Evolutionary conservation across 2,797 vertebrate species (phyloP).

Genomic region (Schizopygopsis pylzovi): DNA sequence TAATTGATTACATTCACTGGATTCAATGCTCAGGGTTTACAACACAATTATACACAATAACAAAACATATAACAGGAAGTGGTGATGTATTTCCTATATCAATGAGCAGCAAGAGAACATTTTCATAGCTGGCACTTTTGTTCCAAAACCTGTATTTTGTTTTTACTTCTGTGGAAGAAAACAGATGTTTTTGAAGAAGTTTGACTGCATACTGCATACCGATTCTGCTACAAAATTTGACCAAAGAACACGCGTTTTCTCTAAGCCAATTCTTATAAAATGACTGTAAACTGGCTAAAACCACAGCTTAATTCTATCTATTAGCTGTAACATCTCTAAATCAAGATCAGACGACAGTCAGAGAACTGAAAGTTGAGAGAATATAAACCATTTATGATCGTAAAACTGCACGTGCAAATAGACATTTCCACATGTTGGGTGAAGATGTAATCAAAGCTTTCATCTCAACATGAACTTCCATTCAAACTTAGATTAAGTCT

Average conservation of each 20-base stretch:
- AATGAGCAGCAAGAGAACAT: no score
- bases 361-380: not conserved
- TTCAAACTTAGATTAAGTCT: not conserved
- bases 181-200: no score
- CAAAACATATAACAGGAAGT: not conserved
- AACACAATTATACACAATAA: not conserved
- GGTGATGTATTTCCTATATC: no score
- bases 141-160: no score
- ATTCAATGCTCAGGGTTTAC: not conserved
- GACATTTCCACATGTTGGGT: not conserved
- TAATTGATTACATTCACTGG: not conserved
- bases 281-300: not conserved
- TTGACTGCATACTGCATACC: not conserved
- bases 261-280: not conserved
- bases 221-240: not conserved
- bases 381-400: not conserved
- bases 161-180: no score
- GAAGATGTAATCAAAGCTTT: not conserved
- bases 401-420: not conserved
- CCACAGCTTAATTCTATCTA: rapidly evolving
- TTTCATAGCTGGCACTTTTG: no score
- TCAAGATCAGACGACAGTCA: not conserved
- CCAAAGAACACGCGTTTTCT: not conserved
- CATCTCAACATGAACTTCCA: not conserved
- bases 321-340: not conserved